A percentile compares a stretch with the other conserved stretches of the same genome.
Evolutionary conservation across 1,140 invertebrate genomes (phyloP).

Genomic region (Drosophila hydei): DNA sequence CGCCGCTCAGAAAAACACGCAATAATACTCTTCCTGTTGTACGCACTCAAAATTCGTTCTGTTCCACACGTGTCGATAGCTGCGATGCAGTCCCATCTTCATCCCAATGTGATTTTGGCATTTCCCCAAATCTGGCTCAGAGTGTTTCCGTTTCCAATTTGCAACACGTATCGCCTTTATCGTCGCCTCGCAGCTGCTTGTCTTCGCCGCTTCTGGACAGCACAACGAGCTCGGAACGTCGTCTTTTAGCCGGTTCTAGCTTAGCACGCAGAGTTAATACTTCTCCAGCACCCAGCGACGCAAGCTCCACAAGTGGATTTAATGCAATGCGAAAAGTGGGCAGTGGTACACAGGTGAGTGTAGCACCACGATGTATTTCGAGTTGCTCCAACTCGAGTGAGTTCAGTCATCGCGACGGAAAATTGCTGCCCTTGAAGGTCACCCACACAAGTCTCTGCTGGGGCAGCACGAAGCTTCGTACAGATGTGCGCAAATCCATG

Average conservation of each 20-base stretch:
- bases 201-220: conserved; percentile 71
- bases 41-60: conserved; percentile 47
- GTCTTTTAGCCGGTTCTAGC: conserved; percentile 11
- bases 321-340: conserved; percentile 15
- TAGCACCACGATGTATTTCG: conserved; percentile 55
- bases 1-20: conserved; percentile 57
- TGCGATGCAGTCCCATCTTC: conserved; percentile 60
- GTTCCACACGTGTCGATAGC: conserved; percentile 68
- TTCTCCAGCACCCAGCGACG: conserved; percentile 68
- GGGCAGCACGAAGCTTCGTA: conserved; percentile 79
- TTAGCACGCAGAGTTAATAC: conserved; percentile 51
- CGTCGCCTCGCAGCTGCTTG: conserved; percentile 69
- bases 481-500: conserved; percentile 71
- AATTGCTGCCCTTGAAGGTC: conserved; percentile 75
- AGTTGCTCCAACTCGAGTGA: conserved; percentile 81
- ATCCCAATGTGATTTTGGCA: conserved; percentile 61
- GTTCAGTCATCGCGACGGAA: conserved; percentile 81
- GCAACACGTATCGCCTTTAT: conserved; percentile 56
- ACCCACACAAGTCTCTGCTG: conserved; percentile 72
- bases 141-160: conserved; percentile 18
- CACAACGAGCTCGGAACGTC: conserved; percentile 62
- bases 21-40: conserved; percentile 12
- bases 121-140: conserved; percentile 61
- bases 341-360: conserved; percentile 20
- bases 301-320: conserved; percentile 53